phyloP scores from a whole-genome alignment of 1,140 invertebrate species.

The Araneus ventricosus region DNA sequence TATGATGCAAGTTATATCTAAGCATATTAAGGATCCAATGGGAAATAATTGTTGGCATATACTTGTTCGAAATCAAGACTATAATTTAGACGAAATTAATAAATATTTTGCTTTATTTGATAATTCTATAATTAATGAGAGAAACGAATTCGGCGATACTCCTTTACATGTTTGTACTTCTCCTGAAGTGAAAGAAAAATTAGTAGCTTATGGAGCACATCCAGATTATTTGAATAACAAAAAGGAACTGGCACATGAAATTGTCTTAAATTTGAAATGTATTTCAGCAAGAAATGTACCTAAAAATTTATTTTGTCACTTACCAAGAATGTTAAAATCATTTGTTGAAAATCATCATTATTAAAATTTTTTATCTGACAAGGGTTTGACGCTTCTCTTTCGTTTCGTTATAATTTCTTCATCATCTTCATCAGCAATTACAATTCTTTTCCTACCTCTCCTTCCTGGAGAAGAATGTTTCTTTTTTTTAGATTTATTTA shows the following conservation, averaged over 20 bases:
- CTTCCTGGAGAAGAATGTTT: not conserved
- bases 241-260: not conserved
- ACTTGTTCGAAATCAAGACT: not conserved
- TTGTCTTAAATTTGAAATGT: not conserved
- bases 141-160: not conserved
- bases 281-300: not conserved
- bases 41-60: not conserved
- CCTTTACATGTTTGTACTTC: not conserved
- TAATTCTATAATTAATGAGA: not conserved
- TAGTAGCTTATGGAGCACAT: not conserved
- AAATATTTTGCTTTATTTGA: not conserved
- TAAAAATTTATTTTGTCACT: too few relatives aligned
- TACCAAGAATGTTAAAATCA: too few relatives aligned
- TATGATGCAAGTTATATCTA: not conserved
- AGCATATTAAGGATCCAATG: not conserved
- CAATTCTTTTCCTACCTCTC: not conserved
- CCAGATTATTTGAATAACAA: not conserved
- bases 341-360: too few relatives aligned
- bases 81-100: too few relatives aligned
- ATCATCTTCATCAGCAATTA: too few relatives aligned
- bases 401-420: not conserved
- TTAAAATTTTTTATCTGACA: too few relatives aligned
- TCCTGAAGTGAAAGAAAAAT: not conserved
- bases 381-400: not conserved
- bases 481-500: slow-evolving; percentile 19